phyloP scores from a whole-genome alignment of 1,140 invertebrate species.

The Drosophila repletoides region DNA sequence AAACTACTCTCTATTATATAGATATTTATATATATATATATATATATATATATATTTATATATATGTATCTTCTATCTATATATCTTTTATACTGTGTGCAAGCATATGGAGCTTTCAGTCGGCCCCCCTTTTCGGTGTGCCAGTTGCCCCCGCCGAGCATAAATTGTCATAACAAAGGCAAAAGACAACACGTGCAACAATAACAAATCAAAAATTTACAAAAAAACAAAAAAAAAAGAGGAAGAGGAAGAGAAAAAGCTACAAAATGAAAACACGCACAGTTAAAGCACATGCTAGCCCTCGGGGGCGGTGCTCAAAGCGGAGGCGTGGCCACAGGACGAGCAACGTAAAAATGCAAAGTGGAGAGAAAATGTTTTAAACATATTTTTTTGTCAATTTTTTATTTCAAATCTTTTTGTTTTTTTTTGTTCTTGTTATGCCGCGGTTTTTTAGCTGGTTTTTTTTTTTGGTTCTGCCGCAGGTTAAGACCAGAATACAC shows the following conservation, averaged over 20 bases:
- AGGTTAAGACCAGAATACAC: constrained; percentile 60
- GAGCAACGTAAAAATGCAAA: constrained; percentile 59
- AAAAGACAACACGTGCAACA: constrained; percentile 80
- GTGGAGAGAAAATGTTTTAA: constrained; percentile 72
- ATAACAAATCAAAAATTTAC: constrained; percentile 81
- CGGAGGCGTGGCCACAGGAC: constrained; percentile 1
- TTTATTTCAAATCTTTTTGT: constrained; percentile 8
- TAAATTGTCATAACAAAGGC: constrained; percentile 77
- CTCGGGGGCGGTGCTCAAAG: neutral
- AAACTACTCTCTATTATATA: too few relatives aligned
- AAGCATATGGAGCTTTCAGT: too few relatives aligned
- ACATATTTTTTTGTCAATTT: constrained; percentile 70
- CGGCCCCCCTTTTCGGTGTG: constrained; percentile 8
- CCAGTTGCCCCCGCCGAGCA: constrained; percentile 49
- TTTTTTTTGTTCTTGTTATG: constrained; percentile 35
- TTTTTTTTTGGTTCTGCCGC: constrained; percentile 60
- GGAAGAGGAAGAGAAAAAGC: constrained; percentile 7
- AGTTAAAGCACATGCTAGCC: constrained; percentile 34
- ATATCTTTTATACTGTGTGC: neutral
- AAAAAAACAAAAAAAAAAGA: constrained; percentile 60
- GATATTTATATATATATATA: too few relatives aligned
- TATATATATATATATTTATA: too few relatives aligned
- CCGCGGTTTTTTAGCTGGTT: constrained; percentile 41
- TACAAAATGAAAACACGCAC: constrained; percentile 42
- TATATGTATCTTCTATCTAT: too few relatives aligned